Base-by-base conservation (phyloP, 2,888 invertebrate genomes). In the Acrocyrtus sp. region DNA sequence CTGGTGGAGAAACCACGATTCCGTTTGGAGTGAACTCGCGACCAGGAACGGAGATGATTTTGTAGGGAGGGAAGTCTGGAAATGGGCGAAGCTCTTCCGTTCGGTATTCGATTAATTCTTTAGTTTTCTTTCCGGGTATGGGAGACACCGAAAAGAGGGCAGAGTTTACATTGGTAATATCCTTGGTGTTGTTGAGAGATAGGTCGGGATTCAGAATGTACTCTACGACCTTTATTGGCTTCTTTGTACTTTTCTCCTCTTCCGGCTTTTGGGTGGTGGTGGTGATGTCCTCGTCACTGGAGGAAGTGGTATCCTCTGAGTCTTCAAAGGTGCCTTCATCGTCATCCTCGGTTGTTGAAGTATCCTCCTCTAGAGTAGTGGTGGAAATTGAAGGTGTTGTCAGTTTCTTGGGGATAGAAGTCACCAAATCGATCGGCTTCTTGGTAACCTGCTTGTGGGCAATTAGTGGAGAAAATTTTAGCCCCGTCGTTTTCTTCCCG, bases 41-140 rank as follows among this genome's bases (percentile, higher is more conserved):
- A 27, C 69, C 69, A 24, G 69, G 69, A 1, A 69, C 69, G 2
- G 53, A 19, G 1, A 69, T n/a, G 17, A 69, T 69, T 48, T 61
- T 69, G 41, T 69, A 69, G 0, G 61, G 69, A 6, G 69, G 69
- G 19, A 47, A 69, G 17, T 10, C 27, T 3, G 61, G 47, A 41
- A 61, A 61, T 21, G 69, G 69, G 1, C 69, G 69, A 47, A 69
- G 51, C 39, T 69, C 69, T 69, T 69, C 69, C 2, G 69, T 69
- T 19, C 53, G 43, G 21, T 69, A 69, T 45, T 69, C 69, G n/a
- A 69, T 69, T 29, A 69, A 43, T 2, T 69, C n/a, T 6, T 54
- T 17, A 0, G 34, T 43, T 1, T 29, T 21, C 10, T 47, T 48
- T n/a, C 34, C 34, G 26, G 41, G 4, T 6, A 17, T 6, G 15